Conservation (phyloP, 2,888 invertebrate genomes). For the Tetanocera ferruginea region DNA sequence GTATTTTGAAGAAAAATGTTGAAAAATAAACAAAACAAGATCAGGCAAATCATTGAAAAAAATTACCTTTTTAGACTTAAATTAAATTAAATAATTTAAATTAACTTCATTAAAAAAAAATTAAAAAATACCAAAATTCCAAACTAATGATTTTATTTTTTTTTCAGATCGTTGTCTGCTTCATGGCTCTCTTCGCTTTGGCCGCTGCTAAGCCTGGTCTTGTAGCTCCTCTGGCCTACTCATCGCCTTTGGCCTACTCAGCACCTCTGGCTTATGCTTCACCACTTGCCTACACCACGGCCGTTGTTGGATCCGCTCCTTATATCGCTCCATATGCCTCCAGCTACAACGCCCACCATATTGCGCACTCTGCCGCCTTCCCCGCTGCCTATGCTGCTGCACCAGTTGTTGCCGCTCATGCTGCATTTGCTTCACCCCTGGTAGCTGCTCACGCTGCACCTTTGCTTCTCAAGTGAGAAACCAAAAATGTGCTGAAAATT, state of each 20-base stretch:
- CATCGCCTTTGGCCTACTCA: not conserved
- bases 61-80: no score
- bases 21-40: no score
- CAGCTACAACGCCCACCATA: conserved; percentile 58
- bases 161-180: conserved; percentile 57
- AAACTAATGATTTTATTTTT: not conserved
- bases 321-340: conserved; percentile 63
- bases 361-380: conserved; percentile 56
- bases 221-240: conserved; percentile 45
- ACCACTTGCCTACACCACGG: conserved; percentile 43
- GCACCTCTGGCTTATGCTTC: conserved; percentile 44
- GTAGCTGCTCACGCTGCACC: not conserved
- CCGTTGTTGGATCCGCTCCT: conserved; percentile 56
- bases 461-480: not conserved
- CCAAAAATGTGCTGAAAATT: no score
- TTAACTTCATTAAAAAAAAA: not conserved
- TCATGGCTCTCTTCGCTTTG: conserved; percentile 61
- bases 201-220: conserved; percentile 55
- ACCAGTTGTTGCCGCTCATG: not conserved
- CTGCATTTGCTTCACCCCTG: not conserved
- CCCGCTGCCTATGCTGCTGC: conserved; percentile 41
- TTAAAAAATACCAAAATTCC: no score
- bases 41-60: not conserved
- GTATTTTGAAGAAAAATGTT: not conserved
- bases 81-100: no score